Evolutionary conservation across 2,113 vertebrate genomes (phyloP).

Genomic region (Nannospalax galili): DNA sequence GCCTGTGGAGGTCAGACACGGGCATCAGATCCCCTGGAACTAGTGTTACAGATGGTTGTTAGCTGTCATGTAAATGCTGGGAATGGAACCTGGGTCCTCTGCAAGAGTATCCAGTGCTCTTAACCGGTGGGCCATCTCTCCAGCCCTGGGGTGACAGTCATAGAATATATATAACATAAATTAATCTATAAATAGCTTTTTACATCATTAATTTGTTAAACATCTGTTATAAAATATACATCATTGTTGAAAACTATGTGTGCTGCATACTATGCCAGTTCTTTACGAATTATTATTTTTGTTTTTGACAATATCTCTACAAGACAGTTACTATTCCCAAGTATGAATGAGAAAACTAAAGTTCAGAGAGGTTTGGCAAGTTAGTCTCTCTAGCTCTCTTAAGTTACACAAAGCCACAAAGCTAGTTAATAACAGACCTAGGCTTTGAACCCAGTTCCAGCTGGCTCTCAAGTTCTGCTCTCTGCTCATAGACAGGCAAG

Average conservation of each 20-base stretch:
- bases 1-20: too few relatives aligned
- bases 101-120: too few relatives aligned
- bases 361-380: not conserved
- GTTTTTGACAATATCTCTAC: not conserved
- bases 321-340: not conserved
- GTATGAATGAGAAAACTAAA: slow-evolving; percentile 30
- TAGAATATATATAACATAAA: not conserved
- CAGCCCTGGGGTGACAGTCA: not conserved
- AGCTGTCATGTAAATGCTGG: too few relatives aligned
- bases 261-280: not conserved
- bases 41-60: too few relatives aligned
- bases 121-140: too few relatives aligned
- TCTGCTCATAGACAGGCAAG: not conserved
- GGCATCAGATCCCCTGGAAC: too few relatives aligned
- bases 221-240: not conserved
- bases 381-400: not conserved
- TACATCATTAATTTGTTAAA: not conserved
- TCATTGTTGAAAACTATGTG: not conserved
- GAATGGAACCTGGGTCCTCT: too few relatives aligned
- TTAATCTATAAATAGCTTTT: not conserved
- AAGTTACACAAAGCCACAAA: not conserved
- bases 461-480: not conserved
- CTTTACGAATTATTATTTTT: not conserved
- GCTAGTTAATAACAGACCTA: not conserved
- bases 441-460: not conserved